Base-by-base conservation (phyloP, 2,888 invertebrate species). In the Eulithis prunata region DNA sequence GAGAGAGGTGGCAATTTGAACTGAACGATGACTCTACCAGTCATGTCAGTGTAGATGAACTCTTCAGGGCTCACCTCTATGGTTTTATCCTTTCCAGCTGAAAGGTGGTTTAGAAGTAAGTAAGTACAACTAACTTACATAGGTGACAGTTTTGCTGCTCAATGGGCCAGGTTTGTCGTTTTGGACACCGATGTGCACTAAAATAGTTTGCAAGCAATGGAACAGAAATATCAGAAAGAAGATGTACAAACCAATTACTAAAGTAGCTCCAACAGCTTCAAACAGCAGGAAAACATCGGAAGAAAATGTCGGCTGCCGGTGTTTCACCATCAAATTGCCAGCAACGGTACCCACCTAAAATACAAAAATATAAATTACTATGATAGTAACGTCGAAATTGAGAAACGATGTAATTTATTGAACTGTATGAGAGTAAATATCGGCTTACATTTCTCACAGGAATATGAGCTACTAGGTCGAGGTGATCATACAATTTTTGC, bases 401-500 rank as follows among this genome's bases (percentile, higher is more conserved):
- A 21, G 2, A 21, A 21, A 21, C 21, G 21, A 41, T 12, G 6
- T n/a, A n/a, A n/a, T n/a, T n/a, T 10, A 36, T 13, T 13, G 53
- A 11, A 3, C 7, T 53, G 4, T n/a, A 53, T 3, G 1, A 41
- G 14, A 11, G 10, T 4, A 14, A 3, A n/a, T 38, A 41, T 56
- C 5, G 1, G 83, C 94, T 92, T 87, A 96, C 96, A 86, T 97
- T 97, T 88, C 96, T 90, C 1, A 97, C 95, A 13, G 96, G 95
- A 58, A 95, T 94, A 83, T 95, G 95, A n/a, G 96, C 97, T 7
- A 97, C 94, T 57, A 95, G 82, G 77, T 95, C 94, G 56, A 96
- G 86, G 79, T 97, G 96, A 47, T 95, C 91, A 32, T 94, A 94
- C 46, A 96, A 82, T 63, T 93, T 91, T 11, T 87, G 81, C 55